phyloP scores from a whole-genome alignment of 2,888 invertebrate genomes.

The Eugnorisma glareosa region DNA sequence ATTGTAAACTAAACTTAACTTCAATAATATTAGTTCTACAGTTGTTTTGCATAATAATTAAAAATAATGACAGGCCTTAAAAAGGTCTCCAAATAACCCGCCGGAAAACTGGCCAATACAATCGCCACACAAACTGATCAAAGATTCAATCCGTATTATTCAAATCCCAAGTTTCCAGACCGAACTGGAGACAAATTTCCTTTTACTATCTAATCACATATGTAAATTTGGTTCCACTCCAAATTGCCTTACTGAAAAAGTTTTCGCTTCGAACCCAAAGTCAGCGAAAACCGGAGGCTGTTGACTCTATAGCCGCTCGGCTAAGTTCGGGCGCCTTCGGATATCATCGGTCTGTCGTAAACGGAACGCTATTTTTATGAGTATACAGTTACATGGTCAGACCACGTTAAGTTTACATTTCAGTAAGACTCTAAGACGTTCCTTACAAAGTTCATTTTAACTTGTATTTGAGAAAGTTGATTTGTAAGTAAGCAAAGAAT shows the following conservation, averaged over 20 bases:
- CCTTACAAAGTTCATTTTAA: slow-evolving; percentile 69
- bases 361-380: slow-evolving; percentile 83
- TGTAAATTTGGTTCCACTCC: slow-evolving; percentile 70
- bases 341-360: slow-evolving; percentile 80
- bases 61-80: neutral
- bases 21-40: neutral
- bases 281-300: slow-evolving; percentile 69
- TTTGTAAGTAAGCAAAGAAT: slow-evolving; percentile 69
- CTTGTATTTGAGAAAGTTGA: slow-evolving; percentile 32
- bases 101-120: slow-evolving; percentile 13
- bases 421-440: slow-evolving; percentile 54
- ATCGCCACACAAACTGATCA: slow-evolving; percentile 44
- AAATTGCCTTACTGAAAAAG: slow-evolving; percentile 71
- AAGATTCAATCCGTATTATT: slow-evolving; percentile 61
- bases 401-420: slow-evolving; percentile 66
- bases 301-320: slow-evolving; percentile 75
- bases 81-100: neutral
- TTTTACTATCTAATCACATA: slow-evolving; percentile 71
- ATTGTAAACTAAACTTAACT: neutral
- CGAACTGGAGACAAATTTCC: slow-evolving; percentile 64
- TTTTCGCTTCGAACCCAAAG: slow-evolving; percentile 68
- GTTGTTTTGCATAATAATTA: too few relatives aligned
- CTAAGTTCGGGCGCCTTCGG: slow-evolving; percentile 80
- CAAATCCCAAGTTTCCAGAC: slow-evolving; percentile 55
- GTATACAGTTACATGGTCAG: slow-evolving; percentile 75